A percentile compares a stretch with the other conserved stretches of the same genome.
These are phyloP conservation scores for Rynchops niger DNA, from an alignment of 2,113 vertebrate genomes.

Conservation along the genomic window DNA sequence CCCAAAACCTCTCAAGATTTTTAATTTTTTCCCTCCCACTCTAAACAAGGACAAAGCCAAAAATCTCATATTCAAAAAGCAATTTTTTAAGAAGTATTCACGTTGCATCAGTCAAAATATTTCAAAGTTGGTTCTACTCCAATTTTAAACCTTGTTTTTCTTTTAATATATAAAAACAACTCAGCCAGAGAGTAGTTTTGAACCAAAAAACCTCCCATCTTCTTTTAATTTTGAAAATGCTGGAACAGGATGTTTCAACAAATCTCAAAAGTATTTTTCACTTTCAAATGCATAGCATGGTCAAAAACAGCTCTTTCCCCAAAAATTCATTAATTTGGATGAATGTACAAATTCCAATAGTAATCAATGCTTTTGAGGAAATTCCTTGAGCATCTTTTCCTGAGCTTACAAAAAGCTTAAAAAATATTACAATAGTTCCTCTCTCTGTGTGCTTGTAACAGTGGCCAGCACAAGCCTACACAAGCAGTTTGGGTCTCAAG, in stretches of 20 bases:
- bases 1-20: neutral
- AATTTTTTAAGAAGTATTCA: constrained; percentile 14
- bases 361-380: neutral
- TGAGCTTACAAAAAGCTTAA: neutral
- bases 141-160: constrained; percentile 42
- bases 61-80: neutral
- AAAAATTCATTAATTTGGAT: neutral
- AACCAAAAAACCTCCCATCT: neutral
- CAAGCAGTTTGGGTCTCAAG: neutral
- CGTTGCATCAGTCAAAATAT: neutral
- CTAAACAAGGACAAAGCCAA: neutral
- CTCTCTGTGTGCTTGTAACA: neutral
- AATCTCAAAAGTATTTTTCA: neutral
- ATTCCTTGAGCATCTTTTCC: neutral
- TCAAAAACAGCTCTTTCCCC: neutral
- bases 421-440: neutral
- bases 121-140: constrained; percentile 5
- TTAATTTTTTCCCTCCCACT: neutral
- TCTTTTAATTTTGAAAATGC: constrained; percentile 2
- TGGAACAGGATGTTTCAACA: neutral
- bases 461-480: neutral
- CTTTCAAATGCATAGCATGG: neutral
- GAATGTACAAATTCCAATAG: neutral
- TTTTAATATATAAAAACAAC: neutral
- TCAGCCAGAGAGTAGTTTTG: neutral